Conservation (phyloP, 2,888 invertebrate genomes). For the Ectemnius continuus region DNA sequence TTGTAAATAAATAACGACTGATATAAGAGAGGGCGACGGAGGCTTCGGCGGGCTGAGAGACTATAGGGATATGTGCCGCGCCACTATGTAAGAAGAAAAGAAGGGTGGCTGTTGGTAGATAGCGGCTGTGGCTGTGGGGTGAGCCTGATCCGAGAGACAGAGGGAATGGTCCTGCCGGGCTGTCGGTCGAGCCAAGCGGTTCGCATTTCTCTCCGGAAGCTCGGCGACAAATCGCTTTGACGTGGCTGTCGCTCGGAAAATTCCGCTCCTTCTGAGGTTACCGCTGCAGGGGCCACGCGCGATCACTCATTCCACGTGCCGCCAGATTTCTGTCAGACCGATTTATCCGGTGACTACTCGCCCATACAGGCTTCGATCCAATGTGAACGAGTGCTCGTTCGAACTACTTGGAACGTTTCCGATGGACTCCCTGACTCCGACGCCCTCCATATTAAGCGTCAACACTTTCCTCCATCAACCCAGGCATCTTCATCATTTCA, state of each 20-base stretch:
- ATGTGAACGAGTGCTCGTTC: slow-evolving; percentile 21
- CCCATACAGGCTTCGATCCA: slow-evolving; percentile 29
- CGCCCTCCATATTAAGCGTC: no score
- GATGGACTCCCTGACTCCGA: no score
- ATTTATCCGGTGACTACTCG: slow-evolving; percentile 43
- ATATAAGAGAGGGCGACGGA: slow-evolving; percentile 33
- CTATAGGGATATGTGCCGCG: slow-evolving; percentile 22
- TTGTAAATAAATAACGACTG: slow-evolving; percentile 70
- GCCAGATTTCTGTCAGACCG: slow-evolving; percentile 59
- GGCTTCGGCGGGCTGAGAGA: slow-evolving; percentile 14
- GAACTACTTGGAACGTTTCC: slow-evolving; percentile 10
- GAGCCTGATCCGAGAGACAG: slow-evolving; percentile 53
- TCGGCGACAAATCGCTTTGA: slow-evolving; percentile 70
- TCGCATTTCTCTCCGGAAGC: slow-evolving; percentile 62
- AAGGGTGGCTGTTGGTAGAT: not conserved
- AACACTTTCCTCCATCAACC: no score
- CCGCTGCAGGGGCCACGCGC: slow-evolving; percentile 47
- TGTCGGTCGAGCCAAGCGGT: slow-evolving; percentile 43
- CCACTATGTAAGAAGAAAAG: slow-evolving; percentile 3
- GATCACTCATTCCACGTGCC: slow-evolving; percentile 57
- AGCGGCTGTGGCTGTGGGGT: slow-evolving; percentile 2
- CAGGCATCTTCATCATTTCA: no score
- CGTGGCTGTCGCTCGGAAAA: slow-evolving; percentile 72
- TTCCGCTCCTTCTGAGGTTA: slow-evolving; percentile 64
- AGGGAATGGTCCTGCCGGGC: slow-evolving; percentile 59